These are phyloP conservation scores for Hydrotaea diabolus DNA, from an alignment of 2,888 invertebrate species.

Conservation along the genomic window DNA sequence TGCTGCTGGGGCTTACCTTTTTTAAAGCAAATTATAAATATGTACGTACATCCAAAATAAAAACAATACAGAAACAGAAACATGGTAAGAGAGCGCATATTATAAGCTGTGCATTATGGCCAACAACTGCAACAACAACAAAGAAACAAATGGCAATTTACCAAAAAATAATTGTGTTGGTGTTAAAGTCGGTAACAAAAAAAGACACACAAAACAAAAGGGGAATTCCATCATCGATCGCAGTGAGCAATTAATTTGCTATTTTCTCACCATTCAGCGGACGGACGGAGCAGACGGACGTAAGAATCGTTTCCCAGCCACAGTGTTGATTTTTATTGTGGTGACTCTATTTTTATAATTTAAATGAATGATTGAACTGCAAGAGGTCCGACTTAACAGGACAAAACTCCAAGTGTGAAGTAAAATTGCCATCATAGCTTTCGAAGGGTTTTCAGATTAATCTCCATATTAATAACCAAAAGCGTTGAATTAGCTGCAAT, in stretches of 20 bases:
- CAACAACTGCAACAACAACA: constrained; percentile 9
- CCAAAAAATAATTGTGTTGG: constrained; percentile 29
- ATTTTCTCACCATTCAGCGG: constrained; percentile 1
- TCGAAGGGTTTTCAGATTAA: no score
- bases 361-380: no score
- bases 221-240: constrained; percentile 20
- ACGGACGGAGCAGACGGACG: neutral
- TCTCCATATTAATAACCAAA: no score
- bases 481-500: no score
- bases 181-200: constrained; percentile 3
- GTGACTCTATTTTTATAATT: no score
- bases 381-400: no score
- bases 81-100: constrained; percentile 24
- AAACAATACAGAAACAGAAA: no score
- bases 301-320: neutral
- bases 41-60: neutral
- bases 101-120: constrained; percentile 28
- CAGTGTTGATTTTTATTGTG: no score
- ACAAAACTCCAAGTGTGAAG: no score
- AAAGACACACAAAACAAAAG: constrained; percentile 10
- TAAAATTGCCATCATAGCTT: no score
- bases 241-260: constrained; percentile 27
- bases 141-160: constrained; percentile 31
- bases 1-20: constrained; percentile 22
- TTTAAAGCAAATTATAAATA: constrained; percentile 27